phyloP scores from a whole-genome alignment of 2,113 vertebrate genomes.

The Ageneiosus marmoratus region DNA sequence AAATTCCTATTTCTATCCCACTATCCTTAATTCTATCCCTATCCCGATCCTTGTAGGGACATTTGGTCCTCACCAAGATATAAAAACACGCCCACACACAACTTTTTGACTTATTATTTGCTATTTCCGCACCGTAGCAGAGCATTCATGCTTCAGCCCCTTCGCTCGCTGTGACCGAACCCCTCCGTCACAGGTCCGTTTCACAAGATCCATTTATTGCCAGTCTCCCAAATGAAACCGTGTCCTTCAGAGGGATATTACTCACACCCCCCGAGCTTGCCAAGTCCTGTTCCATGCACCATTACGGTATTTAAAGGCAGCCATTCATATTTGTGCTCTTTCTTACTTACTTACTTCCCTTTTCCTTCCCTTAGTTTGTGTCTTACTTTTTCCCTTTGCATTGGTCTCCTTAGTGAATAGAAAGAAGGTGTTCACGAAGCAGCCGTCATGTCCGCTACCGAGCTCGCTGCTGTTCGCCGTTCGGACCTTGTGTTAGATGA shows the following conservation, averaged over 20 bases:
- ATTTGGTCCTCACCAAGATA: neutral
- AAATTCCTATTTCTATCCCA: no score
- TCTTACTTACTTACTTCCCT: slow-evolving; percentile 1
- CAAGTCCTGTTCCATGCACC: slow-evolving; percentile 70
- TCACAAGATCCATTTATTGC: slow-evolving; percentile 66
- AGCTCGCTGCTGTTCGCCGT: no score
- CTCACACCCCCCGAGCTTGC: slow-evolving; percentile 67
- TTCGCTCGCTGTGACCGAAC: slow-evolving; percentile 60
- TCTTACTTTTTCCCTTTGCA: slow-evolving; percentile 4
- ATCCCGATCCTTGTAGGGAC: neutral
- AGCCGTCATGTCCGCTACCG: no score
- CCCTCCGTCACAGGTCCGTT: slow-evolving; percentile 51
- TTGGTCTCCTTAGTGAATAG: neutral
- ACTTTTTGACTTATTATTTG: slow-evolving; percentile 67
- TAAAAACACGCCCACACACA: slow-evolving; percentile 6
- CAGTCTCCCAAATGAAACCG: slow-evolving; percentile 70
- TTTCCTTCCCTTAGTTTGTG: neutral
- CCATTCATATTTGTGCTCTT: slow-evolving; percentile 71
- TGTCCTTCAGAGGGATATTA: slow-evolving; percentile 73
- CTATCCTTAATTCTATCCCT: neutral
- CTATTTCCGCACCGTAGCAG: slow-evolving; percentile 59
- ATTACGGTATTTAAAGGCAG: slow-evolving; percentile 74
- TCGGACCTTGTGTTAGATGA: no score
- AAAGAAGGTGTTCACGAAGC: neutral
- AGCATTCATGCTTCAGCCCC: slow-evolving; percentile 57